phyloP scores from a whole-genome alignment of 1,140 invertebrate species.

The Asbolus verrucosus region DNA sequence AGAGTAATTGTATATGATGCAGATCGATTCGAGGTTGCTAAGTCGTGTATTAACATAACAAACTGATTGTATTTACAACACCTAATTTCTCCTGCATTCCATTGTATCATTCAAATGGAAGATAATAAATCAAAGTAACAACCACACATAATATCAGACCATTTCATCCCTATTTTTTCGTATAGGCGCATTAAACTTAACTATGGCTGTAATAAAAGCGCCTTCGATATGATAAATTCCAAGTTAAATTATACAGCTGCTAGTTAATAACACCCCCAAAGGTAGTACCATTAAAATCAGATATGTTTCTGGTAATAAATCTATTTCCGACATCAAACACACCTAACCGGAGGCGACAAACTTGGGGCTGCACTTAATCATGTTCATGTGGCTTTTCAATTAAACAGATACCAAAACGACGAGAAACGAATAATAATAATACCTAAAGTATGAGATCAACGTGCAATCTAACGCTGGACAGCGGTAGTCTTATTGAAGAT shows the following conservation, averaged over 20 bases:
- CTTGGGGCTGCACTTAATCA: slow-evolving; percentile 17
- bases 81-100: slow-evolving; percentile 18
- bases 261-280: slow-evolving; percentile 31
- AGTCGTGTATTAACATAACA: background rate
- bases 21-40: background rate
- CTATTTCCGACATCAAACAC: slow-evolving; percentile 33
- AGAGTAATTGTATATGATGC: no score
- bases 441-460: slow-evolving; percentile 6
- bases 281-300: slow-evolving; percentile 36
- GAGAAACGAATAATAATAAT: slow-evolving; percentile 13
- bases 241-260: slow-evolving; percentile 10
- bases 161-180: slow-evolving; percentile 26
- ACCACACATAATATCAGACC: slow-evolving; percentile 22
- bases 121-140: slow-evolving; percentile 7
- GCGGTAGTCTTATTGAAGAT: background rate
- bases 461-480: slow-evolving; percentile 9
- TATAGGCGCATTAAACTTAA: background rate
- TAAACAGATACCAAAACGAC: slow-evolving; percentile 26
- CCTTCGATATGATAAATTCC: slow-evolving; percentile 25
- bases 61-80: background rate
- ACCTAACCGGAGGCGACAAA: slow-evolving; percentile 15
- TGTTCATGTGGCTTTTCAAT: slow-evolving; percentile 14
- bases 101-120: slow-evolving; percentile 14
- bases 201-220: slow-evolving; percentile 21
- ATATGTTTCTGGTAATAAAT: slow-evolving; percentile 32